These are phyloP conservation scores for Lithosia quadra DNA, from an alignment of 2,888 invertebrate genomes.

Conservation along the genomic window DNA sequence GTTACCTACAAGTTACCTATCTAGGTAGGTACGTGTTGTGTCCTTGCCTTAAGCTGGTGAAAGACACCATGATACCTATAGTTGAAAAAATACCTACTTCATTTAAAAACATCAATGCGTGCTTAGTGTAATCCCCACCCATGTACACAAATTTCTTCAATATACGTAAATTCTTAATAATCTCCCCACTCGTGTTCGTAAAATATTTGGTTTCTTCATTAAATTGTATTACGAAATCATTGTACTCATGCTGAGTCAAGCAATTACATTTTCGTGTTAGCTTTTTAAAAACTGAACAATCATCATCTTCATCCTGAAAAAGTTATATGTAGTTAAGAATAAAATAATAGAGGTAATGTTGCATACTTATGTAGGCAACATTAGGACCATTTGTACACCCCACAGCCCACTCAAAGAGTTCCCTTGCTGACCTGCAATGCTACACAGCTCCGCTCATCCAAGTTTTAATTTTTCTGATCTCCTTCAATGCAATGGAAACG, in stretches of 20 bases:
- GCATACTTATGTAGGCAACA: no score
- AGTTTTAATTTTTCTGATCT: no score
- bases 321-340: not conserved
- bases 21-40: no score
- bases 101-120: conserved; percentile 75
- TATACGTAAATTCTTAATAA: conserved; percentile 78
- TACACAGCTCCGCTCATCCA: no score
- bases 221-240: conserved; percentile 79
- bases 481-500: not conserved
- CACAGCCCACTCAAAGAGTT: no score
- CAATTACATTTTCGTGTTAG: conserved; percentile 77
- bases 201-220: conserved; percentile 73
- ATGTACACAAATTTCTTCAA: conserved; percentile 79
- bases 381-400: not conserved
- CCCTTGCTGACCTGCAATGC: no score
- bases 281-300: conserved; percentile 76
- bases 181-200: conserved; percentile 71
- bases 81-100: conserved; percentile 56
- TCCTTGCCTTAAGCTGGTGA: no score
- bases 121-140: conserved; percentile 70
- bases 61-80: no score
- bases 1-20: no score
- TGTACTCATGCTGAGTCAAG: conserved; percentile 69
- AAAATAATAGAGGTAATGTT: not conserved
- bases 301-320: conserved; percentile 69